Evolutionary conservation across 2,113 vertebrate genomes (phyloP).

Genomic region (Gobiocypris rarus): DNA sequence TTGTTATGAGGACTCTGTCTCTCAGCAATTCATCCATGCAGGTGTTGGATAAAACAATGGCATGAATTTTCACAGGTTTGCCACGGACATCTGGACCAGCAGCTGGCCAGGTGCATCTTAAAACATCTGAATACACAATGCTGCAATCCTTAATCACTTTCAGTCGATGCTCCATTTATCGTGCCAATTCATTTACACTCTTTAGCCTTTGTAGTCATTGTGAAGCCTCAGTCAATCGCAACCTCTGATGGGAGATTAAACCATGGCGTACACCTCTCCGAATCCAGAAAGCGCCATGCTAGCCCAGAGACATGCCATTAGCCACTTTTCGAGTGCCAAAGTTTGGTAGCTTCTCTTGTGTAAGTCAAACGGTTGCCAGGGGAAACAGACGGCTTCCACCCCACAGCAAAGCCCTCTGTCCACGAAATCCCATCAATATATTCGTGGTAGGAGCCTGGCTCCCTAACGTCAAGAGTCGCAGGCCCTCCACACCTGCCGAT

Average conservation of each 20-base stretch:
- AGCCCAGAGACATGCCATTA: background rate
- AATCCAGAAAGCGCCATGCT: background rate
- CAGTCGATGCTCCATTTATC: slow-evolving; percentile 18
- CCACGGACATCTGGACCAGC: slow-evolving; percentile 20
- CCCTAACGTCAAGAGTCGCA: slow-evolving; percentile 38
- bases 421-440: slow-evolving; percentile 56
- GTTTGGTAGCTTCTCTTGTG: background rate
- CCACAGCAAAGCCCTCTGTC: background rate
- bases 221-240: background rate
- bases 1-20: background rate
- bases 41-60: slow-evolving; percentile 43
- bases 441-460: slow-evolving; percentile 37
- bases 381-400: slow-evolving; percentile 38
- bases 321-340: background rate
- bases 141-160: slow-evolving; percentile 25
- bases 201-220: slow-evolving; percentile 28
- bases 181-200: slow-evolving; percentile 29
- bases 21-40: slow-evolving; percentile 35
- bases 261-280: background rate
- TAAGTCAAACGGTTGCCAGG: slow-evolving; percentile 30
- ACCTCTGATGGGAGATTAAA: slow-evolving; percentile 15
- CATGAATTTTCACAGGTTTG: slow-evolving; percentile 23
- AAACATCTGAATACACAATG: slow-evolving; percentile 37
- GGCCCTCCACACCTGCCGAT: slow-evolving; percentile 51
- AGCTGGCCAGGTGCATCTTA: slow-evolving; percentile 35